Conservation (phyloP, 2,888 invertebrate genomes). For the Busseola fusca region DNA sequence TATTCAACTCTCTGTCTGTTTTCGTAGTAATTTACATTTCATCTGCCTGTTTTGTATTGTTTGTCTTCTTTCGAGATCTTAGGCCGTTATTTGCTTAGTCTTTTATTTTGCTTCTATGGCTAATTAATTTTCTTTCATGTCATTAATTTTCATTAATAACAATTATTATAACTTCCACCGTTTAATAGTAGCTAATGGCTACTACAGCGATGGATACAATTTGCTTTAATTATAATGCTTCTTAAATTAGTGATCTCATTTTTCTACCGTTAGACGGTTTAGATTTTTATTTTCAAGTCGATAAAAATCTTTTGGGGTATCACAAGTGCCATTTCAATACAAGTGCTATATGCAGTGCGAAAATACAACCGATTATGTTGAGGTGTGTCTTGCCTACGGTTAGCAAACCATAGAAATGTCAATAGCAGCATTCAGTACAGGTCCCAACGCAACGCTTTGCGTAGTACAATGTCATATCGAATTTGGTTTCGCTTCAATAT, state of each 20-base stretch:
- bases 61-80: not conserved
- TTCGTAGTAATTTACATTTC: not conserved
- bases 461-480: slow-evolving; percentile 6
- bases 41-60: not conserved
- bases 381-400: not conserved
- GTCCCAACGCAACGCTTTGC: slow-evolving; percentile 1
- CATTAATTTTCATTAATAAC: not conserved
- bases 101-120: not conserved
- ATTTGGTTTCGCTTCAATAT: not conserved
- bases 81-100: too few species aligned
- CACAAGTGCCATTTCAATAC: not conserved
- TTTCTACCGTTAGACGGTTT: not conserved
- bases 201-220: not conserved
- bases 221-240: not conserved
- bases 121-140: not conserved
- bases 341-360: not conserved
- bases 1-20: not conserved
- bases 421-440: slow-evolving; percentile 12
- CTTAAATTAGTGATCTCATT: not conserved
- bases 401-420: slow-evolving; percentile 16
- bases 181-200: not conserved
- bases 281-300: not conserved
- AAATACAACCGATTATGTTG: slow-evolving; percentile 8
- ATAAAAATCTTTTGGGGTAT: not conserved
- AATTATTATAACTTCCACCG: not conserved